phyloP scores from a whole-genome alignment of 2,888 invertebrate species.

The Andrena bicolor region DNA sequence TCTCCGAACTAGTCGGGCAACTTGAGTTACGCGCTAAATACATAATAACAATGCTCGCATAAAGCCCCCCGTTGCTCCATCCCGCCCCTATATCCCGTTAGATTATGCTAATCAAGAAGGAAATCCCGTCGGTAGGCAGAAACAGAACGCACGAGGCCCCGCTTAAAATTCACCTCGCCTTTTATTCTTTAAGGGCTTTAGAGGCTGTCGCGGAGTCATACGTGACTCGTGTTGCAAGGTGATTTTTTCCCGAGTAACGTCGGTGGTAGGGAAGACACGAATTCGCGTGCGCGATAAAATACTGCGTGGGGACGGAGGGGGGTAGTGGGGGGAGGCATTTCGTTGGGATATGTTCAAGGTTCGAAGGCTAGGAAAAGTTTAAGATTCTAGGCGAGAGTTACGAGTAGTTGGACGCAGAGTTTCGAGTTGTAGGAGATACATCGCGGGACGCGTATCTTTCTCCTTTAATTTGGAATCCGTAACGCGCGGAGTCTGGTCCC shows the following conservation, averaged over 20 bases:
- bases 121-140: slow-evolving; percentile 51
- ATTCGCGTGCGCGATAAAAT: slow-evolving; percentile 21
- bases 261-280: slow-evolving; percentile 6
- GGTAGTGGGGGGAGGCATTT: too few relatives aligned
- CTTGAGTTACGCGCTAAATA: slow-evolving; percentile 65
- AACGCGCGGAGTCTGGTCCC: slow-evolving; percentile 55
- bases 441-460: slow-evolving; percentile 25
- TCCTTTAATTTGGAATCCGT: slow-evolving; percentile 59
- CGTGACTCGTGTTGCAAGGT: slow-evolving; percentile 51
- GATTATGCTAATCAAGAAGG: slow-evolving; percentile 63
- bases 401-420: background rate
- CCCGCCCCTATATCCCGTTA: slow-evolving; percentile 24
- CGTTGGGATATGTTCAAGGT: background rate
- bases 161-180: slow-evolving; percentile 53
- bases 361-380: background rate
- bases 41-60: slow-evolving; percentile 60
- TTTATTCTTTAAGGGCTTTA: slow-evolving; percentile 51
- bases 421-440: background rate
- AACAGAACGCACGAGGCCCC: slow-evolving; percentile 35
- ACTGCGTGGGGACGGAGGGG: background rate
- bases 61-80: background rate
- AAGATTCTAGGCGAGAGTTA: background rate
- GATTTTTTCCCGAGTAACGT: background rate
- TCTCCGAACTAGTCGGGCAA: slow-evolving; percentile 48
- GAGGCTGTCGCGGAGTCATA: slow-evolving; percentile 45